Conservation (phyloP, 2,113 vertebrate species). For the Loxodonta africana region DNA sequence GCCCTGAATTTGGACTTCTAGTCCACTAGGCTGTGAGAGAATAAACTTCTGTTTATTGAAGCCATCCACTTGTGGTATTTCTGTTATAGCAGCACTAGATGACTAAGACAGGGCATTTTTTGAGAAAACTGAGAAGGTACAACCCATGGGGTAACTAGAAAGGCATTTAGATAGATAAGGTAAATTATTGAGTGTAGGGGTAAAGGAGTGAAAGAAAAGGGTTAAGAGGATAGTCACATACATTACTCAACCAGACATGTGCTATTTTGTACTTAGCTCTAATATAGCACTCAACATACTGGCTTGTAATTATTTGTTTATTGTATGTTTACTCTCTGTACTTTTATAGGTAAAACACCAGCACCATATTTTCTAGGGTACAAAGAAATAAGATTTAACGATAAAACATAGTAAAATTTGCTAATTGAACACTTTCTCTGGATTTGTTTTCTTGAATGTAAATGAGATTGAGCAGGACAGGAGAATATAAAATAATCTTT, state of each 20-base stretch:
- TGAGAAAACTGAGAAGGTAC: background rate
- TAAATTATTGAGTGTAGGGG: background rate
- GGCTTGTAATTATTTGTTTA: background rate
- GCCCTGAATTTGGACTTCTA: too few relatives aligned
- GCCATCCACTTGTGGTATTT: too few relatives aligned
- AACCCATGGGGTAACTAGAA: background rate
- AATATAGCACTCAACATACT: background rate
- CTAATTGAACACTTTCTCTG: background rate
- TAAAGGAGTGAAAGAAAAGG: background rate
- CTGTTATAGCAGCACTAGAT: too few relatives aligned
- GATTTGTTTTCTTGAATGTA: slow-evolving; percentile 13
- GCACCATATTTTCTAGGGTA: background rate
- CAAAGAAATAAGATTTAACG: slow-evolving; percentile 9
- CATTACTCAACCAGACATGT: background rate
- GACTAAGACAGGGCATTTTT: background rate
- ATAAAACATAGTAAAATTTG: slow-evolving; percentile 31
- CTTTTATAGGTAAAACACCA: background rate
- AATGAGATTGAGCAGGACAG: background rate
- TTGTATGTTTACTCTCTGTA: background rate
- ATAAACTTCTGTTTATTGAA: too few relatives aligned
- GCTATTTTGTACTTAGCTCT: background rate
- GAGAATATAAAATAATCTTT: background rate
- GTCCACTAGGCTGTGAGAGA: too few relatives aligned
- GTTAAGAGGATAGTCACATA: background rate
- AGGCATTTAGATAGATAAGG: background rate